Evolutionary conservation across 2,797 vertebrate species (phyloP), one percentile per base, ranked within the genome.

Genomic region (Mareca strepera): DNA sequence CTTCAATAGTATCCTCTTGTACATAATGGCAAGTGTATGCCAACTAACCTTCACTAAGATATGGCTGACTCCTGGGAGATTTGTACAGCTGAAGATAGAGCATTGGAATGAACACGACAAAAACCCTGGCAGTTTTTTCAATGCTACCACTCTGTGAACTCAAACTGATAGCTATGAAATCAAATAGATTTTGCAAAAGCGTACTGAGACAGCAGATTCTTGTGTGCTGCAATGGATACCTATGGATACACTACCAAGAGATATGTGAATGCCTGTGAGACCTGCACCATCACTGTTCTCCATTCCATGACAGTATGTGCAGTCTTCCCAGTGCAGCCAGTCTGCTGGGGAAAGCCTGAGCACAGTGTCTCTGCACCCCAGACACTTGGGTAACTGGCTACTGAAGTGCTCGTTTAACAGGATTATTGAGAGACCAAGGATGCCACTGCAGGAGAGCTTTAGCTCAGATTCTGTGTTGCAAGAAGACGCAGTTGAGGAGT

Each of bases 71-170:
- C 70, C 11, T 35, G 59, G 59, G 59, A 93, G 26, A 52, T 93
- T 80, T 80, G 11, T 25, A 18, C 59, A 79, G 64, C 23, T 1
- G 2, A 93, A 86, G 73, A 92, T 9, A 20, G 3, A 82, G 60
- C 8, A 41, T 68, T 67, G 56, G 17, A 93, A 85, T 41, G 72
- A 93, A 67, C 60, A 70, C 56, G 89, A 53, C 88, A 86, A 83
- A 92, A 92, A 96, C 56, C 55, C 82, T 89, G 75, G 78, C 63
- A 77, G 12, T 37, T 43, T 74, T 94, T 91, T 76, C 68, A 62
- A 16, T 63, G 17, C 12, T n/a, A 69, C 73, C 35, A 67, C 35
- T 94, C n/a, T 29, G 43, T 21, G 77, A 76, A 63, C 23, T 89
- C 60, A 7, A 25, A 68, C 1, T 59, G 41, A 75, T 70, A 77